Evolutionary conservation across 2,888 invertebrate species (phyloP).

Genomic region (Emmelina monodactyla): DNA sequence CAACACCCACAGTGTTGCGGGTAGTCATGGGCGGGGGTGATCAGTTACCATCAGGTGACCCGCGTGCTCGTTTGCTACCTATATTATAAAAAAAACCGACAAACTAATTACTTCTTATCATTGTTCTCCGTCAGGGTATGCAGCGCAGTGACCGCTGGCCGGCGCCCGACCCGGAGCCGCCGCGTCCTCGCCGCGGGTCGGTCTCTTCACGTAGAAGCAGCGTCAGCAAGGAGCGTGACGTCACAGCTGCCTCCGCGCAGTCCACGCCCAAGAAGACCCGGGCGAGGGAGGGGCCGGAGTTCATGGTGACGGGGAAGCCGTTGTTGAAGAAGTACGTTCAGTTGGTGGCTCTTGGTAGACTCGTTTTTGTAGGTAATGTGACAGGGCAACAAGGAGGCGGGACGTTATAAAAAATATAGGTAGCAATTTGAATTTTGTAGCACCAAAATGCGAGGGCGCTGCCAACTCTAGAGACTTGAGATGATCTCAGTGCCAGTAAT

Average conservation of each 20-base stretch:
- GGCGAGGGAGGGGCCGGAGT: conserved; percentile 33
- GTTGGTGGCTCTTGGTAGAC: background rate
- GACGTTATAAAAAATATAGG: too few species aligned
- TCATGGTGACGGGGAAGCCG: conserved; percentile 46
- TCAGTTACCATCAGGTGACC: too few species aligned
- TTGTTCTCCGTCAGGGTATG: too few species aligned
- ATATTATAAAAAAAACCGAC: too few species aligned
- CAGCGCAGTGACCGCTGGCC: conserved; percentile 21
- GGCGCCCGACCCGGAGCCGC: conserved; percentile 26
- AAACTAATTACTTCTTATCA: too few species aligned
- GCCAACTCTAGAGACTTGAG: background rate
- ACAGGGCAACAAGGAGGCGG: too few species aligned
- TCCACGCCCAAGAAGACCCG: conserved; percentile 38
- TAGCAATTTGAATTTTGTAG: too few species aligned
- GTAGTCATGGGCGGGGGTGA: too few species aligned
- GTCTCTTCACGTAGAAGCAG: conserved; percentile 36
- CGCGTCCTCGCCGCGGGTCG: conserved; percentile 40
- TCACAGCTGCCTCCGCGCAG: conserved; percentile 22
- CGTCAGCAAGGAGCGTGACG: conserved; percentile 28
- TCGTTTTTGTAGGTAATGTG: background rate
- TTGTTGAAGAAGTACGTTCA: conserved; percentile 32
- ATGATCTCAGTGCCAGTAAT: background rate
- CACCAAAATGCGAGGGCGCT: too few species aligned
- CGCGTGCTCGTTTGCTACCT: too few species aligned
- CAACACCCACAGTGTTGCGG: too few species aligned